Conservation (phyloP, 1,140 invertebrate species). For the Drosophila leontia region DNA sequence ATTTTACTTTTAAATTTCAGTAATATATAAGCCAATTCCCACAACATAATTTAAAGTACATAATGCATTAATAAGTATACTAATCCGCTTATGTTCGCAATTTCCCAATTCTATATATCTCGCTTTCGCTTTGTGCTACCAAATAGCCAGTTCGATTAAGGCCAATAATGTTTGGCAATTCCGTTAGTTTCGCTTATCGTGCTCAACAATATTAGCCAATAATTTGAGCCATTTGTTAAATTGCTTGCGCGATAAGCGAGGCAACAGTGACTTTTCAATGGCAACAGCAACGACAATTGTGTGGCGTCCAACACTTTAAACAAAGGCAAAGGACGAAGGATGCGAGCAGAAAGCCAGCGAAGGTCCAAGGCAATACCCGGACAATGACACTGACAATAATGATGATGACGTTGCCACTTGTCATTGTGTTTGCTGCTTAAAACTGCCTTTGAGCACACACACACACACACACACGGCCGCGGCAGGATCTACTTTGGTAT, state of each 20-base stretch:
- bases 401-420: constrained; percentile 52
- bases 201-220: constrained; percentile 53
- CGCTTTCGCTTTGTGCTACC: not conserved
- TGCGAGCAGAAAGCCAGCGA: constrained; percentile 1
- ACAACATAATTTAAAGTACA: not conserved
- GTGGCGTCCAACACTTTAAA: constrained; percentile 74
- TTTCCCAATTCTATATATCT: not conserved
- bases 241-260: constrained; percentile 71
- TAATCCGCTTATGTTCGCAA: not conserved
- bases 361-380: constrained; percentile 39
- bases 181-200: constrained; percentile 47
- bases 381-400: constrained; percentile 48
- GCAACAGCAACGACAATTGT: constrained; percentile 67
- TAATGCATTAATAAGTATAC: not conserved
- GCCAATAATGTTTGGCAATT: constrained; percentile 16
- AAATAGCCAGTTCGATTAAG: constrained; percentile 18
- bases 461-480: constrained; percentile 2
- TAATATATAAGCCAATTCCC: not conserved
- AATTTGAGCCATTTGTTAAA: constrained; percentile 77
- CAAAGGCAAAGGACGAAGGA: constrained; percentile 43
- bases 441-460: constrained; percentile 52
- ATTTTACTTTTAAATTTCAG: not conserved
- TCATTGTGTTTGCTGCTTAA: constrained; percentile 57
- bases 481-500: constrained; percentile 8
- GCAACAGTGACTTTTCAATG: constrained; percentile 42